Evolutionary conservation across 2,113 vertebrate species (phyloP).

Genomic region (Malaclemys terrapin): DNA sequence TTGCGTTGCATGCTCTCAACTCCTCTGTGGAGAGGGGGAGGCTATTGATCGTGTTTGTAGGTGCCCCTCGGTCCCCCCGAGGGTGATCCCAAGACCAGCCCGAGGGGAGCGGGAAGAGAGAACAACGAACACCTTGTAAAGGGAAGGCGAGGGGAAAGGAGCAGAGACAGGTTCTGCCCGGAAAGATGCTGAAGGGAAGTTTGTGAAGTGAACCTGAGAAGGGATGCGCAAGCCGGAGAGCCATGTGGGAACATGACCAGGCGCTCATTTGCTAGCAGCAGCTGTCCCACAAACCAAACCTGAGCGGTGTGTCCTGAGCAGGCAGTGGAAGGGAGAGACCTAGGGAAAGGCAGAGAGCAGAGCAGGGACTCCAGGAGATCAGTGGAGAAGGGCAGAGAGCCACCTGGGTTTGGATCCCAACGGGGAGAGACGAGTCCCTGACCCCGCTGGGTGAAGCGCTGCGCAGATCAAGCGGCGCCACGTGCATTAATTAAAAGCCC

Average conservation of each 20-base stretch:
- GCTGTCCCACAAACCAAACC: not conserved
- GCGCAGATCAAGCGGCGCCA: not conserved
- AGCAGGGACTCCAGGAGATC: not conserved
- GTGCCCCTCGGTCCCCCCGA: no score
- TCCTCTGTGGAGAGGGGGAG: not conserved
- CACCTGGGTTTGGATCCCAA: not conserved
- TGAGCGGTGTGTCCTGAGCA: not conserved
- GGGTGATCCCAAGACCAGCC: no score
- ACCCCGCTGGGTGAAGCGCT: constrained; percentile 1
- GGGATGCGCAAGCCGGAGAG: not conserved
- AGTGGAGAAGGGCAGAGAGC: not conserved
- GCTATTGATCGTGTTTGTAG: no score
- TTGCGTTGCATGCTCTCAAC: not conserved
- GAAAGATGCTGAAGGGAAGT: not conserved
- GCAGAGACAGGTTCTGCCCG: no score
- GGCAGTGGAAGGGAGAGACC: no score
- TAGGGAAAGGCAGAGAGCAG: no score
- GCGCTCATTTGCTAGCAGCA: not conserved
- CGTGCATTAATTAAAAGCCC: not conserved
- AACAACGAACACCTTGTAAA: no score
- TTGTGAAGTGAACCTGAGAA: not conserved
- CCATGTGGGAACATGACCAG: no score
- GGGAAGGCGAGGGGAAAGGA: no score
- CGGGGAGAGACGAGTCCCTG: not conserved
- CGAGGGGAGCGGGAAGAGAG: no score